Percentiles rank a stretch among this genome's conserved stretches.
Conservation (phyloP, 2,113 vertebrate genomes). For the Hippocampus guttulatus region DNA sequence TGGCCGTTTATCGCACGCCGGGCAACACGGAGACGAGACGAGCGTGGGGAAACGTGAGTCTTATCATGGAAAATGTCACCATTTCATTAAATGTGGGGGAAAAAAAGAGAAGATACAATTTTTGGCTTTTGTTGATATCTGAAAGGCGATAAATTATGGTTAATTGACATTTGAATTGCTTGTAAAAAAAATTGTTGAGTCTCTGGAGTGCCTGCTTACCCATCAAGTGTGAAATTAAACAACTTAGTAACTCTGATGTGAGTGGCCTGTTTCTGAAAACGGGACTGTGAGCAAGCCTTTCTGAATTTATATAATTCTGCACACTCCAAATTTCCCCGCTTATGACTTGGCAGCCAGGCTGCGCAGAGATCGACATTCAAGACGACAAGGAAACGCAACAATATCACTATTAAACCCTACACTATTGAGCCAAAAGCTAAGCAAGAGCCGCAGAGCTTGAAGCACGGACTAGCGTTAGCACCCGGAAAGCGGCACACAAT, state of each 20-base stretch:
- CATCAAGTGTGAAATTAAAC: background rate
- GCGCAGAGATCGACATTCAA: background rate
- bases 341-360: background rate
- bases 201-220: background rate
- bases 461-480: too few species aligned
- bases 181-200: background rate
- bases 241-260: background rate
- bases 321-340: background rate
- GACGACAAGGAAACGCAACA: too few species aligned
- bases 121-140: background rate
- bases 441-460: too few species aligned
- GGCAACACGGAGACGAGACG: background rate
- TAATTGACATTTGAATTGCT: background rate
- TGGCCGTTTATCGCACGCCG: slow-evolving; percentile 5
- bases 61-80: background rate
- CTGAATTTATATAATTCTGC: background rate
- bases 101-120: background rate
- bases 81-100: background rate
- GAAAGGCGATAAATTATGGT: background rate
- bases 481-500: too few species aligned
- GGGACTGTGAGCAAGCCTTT: background rate
- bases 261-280: background rate
- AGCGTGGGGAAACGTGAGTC: background rate
- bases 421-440: too few species aligned
- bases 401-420: too few species aligned